Conservation (phyloP, 2,113 vertebrate genomes). For the Muntiacus reevesi region DNA sequence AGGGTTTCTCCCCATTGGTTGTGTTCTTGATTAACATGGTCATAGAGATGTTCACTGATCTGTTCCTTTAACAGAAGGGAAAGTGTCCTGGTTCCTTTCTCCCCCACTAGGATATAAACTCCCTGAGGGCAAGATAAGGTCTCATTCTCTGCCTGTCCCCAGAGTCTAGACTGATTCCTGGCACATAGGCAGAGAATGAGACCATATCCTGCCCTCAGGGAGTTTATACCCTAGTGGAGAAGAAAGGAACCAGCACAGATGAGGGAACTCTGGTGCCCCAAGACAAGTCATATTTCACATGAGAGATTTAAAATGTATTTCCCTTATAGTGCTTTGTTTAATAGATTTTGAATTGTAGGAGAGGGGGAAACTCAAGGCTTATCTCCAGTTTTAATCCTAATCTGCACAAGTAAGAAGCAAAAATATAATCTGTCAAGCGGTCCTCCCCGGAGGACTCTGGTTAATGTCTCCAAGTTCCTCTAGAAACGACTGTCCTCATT, state of each 20-base stretch:
- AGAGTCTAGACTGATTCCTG: background rate
- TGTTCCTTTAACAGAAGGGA: background rate
- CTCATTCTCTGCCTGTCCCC: background rate
- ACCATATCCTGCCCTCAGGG: background rate
- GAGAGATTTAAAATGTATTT: background rate
- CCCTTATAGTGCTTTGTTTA: background rate
- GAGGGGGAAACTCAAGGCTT: background rate
- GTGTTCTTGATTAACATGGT: background rate
- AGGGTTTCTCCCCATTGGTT: background rate
- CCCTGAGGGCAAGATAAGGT: background rate
- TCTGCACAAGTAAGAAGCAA: background rate
- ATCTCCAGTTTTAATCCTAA: background rate
- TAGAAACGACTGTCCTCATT: conserved; percentile 32
- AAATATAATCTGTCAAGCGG: background rate
- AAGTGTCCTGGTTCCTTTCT: background rate
- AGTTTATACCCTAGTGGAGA: background rate
- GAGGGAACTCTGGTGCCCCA: no score
- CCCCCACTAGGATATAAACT: background rate
- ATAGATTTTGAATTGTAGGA: background rate
- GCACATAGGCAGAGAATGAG: background rate
- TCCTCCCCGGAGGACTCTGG: background rate
- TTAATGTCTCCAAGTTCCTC: conserved; percentile 43
- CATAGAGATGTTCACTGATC: background rate
- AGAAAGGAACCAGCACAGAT: background rate
- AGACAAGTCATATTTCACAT: no score